Base-by-base conservation (phyloP, 2,113 vertebrate genomes). In the Tyrannus savana region DNA sequence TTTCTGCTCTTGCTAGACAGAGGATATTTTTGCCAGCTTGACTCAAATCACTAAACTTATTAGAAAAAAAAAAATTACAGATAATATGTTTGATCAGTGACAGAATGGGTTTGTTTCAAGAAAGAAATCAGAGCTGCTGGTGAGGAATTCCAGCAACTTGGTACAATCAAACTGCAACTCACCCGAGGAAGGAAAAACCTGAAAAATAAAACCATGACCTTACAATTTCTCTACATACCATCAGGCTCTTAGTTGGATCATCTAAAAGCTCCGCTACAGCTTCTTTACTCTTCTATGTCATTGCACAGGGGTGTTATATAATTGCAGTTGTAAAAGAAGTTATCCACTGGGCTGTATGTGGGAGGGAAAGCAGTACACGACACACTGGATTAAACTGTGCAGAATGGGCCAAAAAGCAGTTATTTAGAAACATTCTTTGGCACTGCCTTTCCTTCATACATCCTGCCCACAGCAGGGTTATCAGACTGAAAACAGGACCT, bases 281-380 rank as follows among this genome's bases (percentile, higher is more conserved):
- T 89, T 72, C 69, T 84, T 90, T 59, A 84, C 33, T 72, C 21
- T 72, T 35, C 47, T 75, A 9, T 77, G 82, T 63, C 78, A 91
- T 39, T 88, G 59, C 35, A 80, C 17, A 33, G 62, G 37, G n/a
- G 35, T 81, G 87, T 94, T 91, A 83, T 12, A 55, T 55, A 96
- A 94, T 42, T 85, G 82, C 58, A 90, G 63, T 35, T 72, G 81
- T 89, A 91, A 89, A 79, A 92, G 39, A 77, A 84, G 69, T 73
- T 72, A 69, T 17, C 53, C 12, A 41, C 58, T 75, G 0, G 13
- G 62, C 28, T 59, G 33, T 30, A 53, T 27, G 55, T 79, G 67
- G 78, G 84, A 93, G 78, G 55, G 46, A 82, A 69, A 87, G 68
- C 19, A 19, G 42, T 53, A 50, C 72, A 72, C 19, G 49, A 68